Percentiles rank a stretch among this genome's conserved stretches.
Evolutionary conservation across 2,888 invertebrate species (phyloP).

Genomic region (Galerucella nymphaeae): DNA sequence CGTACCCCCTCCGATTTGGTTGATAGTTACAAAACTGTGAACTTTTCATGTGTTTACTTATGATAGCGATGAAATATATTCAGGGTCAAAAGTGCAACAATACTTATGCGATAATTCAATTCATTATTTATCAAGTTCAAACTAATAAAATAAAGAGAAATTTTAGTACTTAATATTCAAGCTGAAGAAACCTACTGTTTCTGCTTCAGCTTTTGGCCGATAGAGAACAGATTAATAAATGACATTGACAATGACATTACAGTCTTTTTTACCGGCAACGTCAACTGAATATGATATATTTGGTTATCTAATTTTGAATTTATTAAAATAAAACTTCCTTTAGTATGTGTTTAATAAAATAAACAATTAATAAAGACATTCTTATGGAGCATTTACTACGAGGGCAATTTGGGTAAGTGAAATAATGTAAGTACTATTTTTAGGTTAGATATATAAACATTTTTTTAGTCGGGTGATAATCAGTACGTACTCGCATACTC

Average conservation of each 20-base stretch:
- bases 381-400: slow-evolving; percentile 58
- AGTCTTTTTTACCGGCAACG: slow-evolving; percentile 33
- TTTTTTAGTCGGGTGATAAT: slow-evolving; percentile 54
- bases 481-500: slow-evolving; percentile 57
- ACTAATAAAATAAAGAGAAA: too few species aligned
- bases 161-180: too few species aligned
- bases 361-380: slow-evolving; percentile 11
- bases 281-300: slow-evolving; percentile 29
- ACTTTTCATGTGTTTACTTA: background rate
- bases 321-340: slow-evolving; percentile 1
- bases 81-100: background rate
- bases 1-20: background rate
- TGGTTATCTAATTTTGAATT: slow-evolving; percentile 32
- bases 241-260: background rate
- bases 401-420: slow-evolving; percentile 57
- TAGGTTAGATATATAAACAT: slow-evolving; percentile 45
- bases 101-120: background rate
- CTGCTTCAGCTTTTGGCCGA: too few species aligned
- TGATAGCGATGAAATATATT: background rate
- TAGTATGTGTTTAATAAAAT: slow-evolving; percentile 18
- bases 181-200: too few species aligned
- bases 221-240: background rate
- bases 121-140: background rate
- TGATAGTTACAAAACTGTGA: too few species aligned
- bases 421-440: slow-evolving; percentile 21